A percentile compares a stretch with the other conserved stretches of the same genome.
Conservation (phyloP, 2,888 invertebrate genomes). For the Cloeon dipterum region DNA sequence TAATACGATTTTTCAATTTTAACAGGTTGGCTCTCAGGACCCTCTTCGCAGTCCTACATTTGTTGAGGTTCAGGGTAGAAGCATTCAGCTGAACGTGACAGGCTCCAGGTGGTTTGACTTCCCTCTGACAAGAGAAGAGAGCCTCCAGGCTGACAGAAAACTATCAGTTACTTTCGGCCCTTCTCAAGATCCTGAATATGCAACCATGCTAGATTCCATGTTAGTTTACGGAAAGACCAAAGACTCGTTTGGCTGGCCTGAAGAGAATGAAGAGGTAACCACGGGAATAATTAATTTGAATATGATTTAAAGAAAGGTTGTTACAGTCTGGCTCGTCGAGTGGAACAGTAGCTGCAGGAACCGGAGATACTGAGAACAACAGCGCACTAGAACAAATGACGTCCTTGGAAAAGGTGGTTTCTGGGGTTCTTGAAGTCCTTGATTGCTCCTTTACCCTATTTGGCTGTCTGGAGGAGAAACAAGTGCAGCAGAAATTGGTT, state of each 20-base stretch:
- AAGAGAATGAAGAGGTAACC: slow-evolving; percentile 65
- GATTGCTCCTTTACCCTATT: slow-evolving; percentile 43
- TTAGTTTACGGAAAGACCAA: slow-evolving; percentile 92
- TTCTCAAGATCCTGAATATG: slow-evolving; percentile 65
- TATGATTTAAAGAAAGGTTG: too few species aligned
- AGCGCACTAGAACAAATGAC: slow-evolving; percentile 21
- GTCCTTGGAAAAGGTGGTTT: slow-evolving; percentile 37
- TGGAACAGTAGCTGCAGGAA: slow-evolving; percentile 10
- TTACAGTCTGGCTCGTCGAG: too few species aligned
- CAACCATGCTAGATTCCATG: slow-evolving; percentile 82
- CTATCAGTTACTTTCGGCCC: slow-evolving; percentile 62
- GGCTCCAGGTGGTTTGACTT: slow-evolving; percentile 88
- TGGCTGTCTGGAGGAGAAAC: background rate
- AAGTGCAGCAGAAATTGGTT: background rate
- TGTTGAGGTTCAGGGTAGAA: slow-evolving; percentile 40
- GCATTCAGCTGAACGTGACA: slow-evolving; percentile 42
- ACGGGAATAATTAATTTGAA: slow-evolving; percentile 15
- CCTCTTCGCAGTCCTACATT: slow-evolving; percentile 15
- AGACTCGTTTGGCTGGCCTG: slow-evolving; percentile 91
- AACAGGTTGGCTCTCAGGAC: slow-evolving; percentile 17
- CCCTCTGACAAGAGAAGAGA: slow-evolving; percentile 83
- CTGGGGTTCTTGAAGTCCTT: slow-evolving; percentile 43
- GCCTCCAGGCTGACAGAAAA: slow-evolving; percentile 76
- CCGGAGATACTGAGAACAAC: slow-evolving; percentile 19
- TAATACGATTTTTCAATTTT: too few species aligned